Base-by-base conservation (phyloP, 2,113 vertebrate species). In the Chascanopsetta lugubris region DNA sequence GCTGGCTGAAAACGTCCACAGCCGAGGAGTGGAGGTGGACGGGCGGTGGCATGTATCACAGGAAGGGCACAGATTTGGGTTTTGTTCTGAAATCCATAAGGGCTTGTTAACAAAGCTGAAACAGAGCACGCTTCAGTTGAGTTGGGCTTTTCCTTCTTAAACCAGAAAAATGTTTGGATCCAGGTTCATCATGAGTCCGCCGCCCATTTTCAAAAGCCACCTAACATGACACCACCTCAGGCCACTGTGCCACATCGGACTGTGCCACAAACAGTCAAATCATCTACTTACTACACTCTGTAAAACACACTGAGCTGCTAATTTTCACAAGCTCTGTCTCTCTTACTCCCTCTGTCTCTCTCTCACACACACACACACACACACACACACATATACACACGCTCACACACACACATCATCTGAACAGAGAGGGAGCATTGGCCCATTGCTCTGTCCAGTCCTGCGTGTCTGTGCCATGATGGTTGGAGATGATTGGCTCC, bases 391-490 rank as follows among this genome's bases (percentile, higher is more conserved):
- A 40, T 42, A 60, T 12, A 36, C 34, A 36, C 34, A 36, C 59
- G 47, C 49, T 45, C n/a, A 61, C 42, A 79, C 50, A 80, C 55
- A 60, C 40, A 69, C 18, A 68, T 47, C 71, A 20, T 61, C 13
- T 17, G 46, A 45, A 82, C 64, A 61, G 73, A 75, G 68, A 81
- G 73, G 51, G 60, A 30, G 82, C 68, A 77, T 63, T 43, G 85
- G 87, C 84, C 86, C 90, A 90, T 88, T 88, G 85, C 82, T 79
- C 77, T 88, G 82, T 82, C 80, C 82, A 92, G 83, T 70, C 86
- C 89, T 88, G 86, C 89, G 83, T 91, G 85, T 91, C 90, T 88
- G 65, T 84, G 85, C 86, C 71, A 90, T 91, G 86, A 92, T 89
- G 85, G 84, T 80, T 83, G 81, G 82, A 88, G 83, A 92, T 91